These are phyloP conservation scores for Periophthalmus magnuspinnatus DNA, from an alignment of 2,797 vertebrate genomes.

Conservation along the genomic window DNA sequence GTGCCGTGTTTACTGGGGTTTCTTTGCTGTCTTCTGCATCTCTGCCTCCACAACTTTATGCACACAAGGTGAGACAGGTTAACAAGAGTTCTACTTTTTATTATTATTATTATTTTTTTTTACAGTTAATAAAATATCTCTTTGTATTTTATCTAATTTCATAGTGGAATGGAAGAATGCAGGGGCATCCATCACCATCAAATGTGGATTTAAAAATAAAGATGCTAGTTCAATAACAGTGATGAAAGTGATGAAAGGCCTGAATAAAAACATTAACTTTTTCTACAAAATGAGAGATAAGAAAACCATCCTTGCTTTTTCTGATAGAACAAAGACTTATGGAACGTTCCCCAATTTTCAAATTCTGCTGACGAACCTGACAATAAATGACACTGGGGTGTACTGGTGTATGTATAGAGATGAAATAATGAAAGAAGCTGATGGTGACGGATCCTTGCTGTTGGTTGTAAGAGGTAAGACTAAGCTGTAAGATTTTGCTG, in stretches of 20 bases:
- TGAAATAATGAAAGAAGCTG: accelerated
- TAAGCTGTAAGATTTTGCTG: background rate
- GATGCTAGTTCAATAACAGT: accelerated
- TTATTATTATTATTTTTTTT: background rate
- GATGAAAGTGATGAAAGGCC: background rate
- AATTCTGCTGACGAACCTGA: constrained; percentile 59
- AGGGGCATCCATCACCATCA: constrained; percentile 42
- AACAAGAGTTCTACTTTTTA: background rate
- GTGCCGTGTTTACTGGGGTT: constrained; percentile 14
- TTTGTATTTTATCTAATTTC: background rate
- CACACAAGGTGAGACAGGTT: constrained; percentile 34
- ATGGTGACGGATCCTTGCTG: constrained; percentile 21
- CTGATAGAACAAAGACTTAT: constrained; percentile 2
- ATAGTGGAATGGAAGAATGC: constrained; percentile 5
- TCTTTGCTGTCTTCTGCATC: constrained; percentile 27
- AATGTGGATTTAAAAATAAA: background rate
- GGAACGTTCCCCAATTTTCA: accelerated
- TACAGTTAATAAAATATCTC: constrained; percentile 2
- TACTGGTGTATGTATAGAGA: constrained; percentile 51
- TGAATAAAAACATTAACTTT: accelerated
- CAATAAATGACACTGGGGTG: constrained; percentile 36
- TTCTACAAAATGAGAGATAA: accelerated
- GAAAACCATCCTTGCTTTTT: accelerated
- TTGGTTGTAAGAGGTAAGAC: constrained; percentile 61
- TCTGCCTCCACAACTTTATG: constrained; percentile 1